Evolutionary conservation across 2,888 invertebrate species (phyloP), one percentile per base, ranked within the genome.

Genomic region (Trypoxylon attenuatum): DNA sequence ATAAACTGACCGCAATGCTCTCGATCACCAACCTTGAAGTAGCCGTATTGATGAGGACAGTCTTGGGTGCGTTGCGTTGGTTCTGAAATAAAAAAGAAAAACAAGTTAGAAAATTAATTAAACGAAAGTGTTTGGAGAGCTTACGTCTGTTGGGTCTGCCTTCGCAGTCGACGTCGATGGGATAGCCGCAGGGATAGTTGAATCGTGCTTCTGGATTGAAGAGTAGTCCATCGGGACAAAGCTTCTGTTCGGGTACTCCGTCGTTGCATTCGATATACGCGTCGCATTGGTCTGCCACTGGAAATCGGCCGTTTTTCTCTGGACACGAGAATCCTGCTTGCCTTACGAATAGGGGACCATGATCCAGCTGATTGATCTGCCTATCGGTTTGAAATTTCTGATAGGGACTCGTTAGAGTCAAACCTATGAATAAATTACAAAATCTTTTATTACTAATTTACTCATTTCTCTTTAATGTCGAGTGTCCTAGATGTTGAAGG

Each of bases 1-100:
- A 92, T 92, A 85, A 94, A 96, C 79, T 92, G 90, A 5, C 94
- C 94, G 84, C 96, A 96, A 82, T 93, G 89, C 1, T 87, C 84
- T 1, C 86, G 78, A 77, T 92, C 92, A 0, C 94, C 94, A 54
- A 93, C 87, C 73, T 91, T 90, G 88, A 91, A 96, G 86, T 94
- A 94, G 0, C 95, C 96, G 78, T 92, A 96, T 84, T 94, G 94
- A 84, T 94, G 93, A 0, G 95, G 94, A 73, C 96, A 96, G 5
- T 93, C 92, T 0, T 92, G 92, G 0, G 94, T 94, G 0, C 95
- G 90, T 73, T 92, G 91, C 0, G 93, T 86, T 1, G 92, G 90
- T 82, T 94, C 94, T 94, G 84, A 13, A 42, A 33, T 25, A 38
- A 23, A n/a, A 38, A n/a, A 8, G 8, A 22, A 29, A n/a, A 2